Evolutionary conservation across 1,140 invertebrate genomes (phyloP).

Genomic region (Neotoxoptera formosana): DNA sequence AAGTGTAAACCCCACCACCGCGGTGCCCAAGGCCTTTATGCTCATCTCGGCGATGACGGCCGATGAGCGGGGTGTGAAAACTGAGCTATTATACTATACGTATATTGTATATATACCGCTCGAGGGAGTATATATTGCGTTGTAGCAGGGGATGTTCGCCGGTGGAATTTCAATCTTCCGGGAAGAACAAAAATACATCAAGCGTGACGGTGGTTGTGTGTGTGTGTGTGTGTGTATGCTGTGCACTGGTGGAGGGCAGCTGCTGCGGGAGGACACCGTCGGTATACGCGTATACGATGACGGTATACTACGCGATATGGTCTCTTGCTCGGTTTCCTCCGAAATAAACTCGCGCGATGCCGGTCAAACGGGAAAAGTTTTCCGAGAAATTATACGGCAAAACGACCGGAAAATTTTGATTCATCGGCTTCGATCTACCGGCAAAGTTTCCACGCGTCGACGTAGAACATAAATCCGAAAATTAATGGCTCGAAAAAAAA

Average conservation of each 20-base stretch:
- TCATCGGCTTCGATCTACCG: slow-evolving; percentile 25
- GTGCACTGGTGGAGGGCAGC: background rate
- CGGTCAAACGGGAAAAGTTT: slow-evolving; percentile 44
- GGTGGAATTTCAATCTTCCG: slow-evolving; percentile 22
- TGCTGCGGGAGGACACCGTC: background rate
- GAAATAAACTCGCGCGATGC: background rate
- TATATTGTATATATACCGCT: background rate
- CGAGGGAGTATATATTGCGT: background rate
- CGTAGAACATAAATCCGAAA: slow-evolving; percentile 48
- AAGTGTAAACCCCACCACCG: background rate
- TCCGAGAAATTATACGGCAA: slow-evolving; percentile 39
- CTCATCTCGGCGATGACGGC: background rate
- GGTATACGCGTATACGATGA: background rate
- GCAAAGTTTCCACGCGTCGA: slow-evolving; percentile 26
- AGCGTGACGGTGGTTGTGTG: background rate
- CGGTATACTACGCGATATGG: slow-evolving; percentile 11
- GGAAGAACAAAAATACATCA: background rate
- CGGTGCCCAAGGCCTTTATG: no score
- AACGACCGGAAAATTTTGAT: slow-evolving; percentile 57
- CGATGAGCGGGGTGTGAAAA: background rate
- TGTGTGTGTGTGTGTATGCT: background rate
- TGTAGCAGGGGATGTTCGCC: background rate
- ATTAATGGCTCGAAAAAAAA: slow-evolving; percentile 50
- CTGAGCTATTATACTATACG: background rate
- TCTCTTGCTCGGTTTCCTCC: slow-evolving; percentile 31